phyloP scores from a whole-genome alignment of 2,888 invertebrate genomes.

The Orchestes rusci region DNA sequence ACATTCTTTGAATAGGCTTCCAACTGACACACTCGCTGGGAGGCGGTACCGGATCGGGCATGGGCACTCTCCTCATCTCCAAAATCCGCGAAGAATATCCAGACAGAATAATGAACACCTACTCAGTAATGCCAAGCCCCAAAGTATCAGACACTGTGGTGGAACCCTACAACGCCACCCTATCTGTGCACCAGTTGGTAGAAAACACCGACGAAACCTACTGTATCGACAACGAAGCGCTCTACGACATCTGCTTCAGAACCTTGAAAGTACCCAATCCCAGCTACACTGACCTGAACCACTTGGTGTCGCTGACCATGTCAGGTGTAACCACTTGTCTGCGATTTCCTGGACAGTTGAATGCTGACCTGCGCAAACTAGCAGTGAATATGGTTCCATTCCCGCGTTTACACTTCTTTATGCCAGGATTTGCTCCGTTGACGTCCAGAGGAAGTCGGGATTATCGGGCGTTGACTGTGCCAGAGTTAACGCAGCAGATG shows the following conservation, averaged over 20 bases:
- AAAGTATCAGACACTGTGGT: conserved; percentile 69
- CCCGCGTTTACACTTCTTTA: conserved; percentile 92
- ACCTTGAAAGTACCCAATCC: conserved; percentile 81
- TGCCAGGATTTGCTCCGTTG: conserved; percentile 92
- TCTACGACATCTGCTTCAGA: conserved; percentile 82
- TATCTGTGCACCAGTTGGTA: conserved; percentile 79
- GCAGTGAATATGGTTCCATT: conserved; percentile 98
- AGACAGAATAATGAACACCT: conserved; percentile 82
- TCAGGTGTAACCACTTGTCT: conserved; percentile 81
- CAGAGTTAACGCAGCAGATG: conserved; percentile 73
- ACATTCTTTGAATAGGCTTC: conserved; percentile 51
- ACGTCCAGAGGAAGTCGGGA: conserved; percentile 81
- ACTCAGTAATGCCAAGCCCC: conserved; percentile 74
- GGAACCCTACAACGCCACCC: conserved; percentile 83
- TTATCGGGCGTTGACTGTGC: conserved; percentile 63
- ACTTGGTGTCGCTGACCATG: conserved; percentile 79
- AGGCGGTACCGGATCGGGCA: conserved; percentile 71
- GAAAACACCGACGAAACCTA: conserved; percentile 87
- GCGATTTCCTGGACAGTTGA: conserved; percentile 83
- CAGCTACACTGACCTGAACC: conserved; percentile 84
- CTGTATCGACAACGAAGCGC: conserved; percentile 75
- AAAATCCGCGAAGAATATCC: conserved; percentile 89
- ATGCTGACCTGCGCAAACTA: conserved; percentile 84
- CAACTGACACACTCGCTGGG: conserved; percentile 78
- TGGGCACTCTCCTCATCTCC: conserved; percentile 79